Evolutionary conservation across 2,888 invertebrate species (phyloP), one percentile per base, ranked within the genome.

Genomic region (Rhynchonema sp.): DNA sequence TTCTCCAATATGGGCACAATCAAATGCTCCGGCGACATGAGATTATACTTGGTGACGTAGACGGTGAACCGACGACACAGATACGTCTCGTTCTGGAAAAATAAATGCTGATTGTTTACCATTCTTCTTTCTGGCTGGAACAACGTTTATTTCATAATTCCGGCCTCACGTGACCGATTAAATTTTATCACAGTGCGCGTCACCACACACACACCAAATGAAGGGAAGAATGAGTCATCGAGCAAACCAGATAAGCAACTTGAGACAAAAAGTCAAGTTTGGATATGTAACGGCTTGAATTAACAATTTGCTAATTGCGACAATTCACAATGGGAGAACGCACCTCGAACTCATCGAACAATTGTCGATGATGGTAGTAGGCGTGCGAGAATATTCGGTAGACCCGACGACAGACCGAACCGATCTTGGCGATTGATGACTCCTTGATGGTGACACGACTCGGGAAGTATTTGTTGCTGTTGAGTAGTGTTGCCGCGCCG

Each of bases 341-440:
- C 68, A 80, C 80, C 76, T 98, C 98, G 78, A 96, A 99, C 66
- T 90, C 87, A 78, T 98, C 94, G 79, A 96, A 98, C 74, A 96
- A 85, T 67, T 84, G 81, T 68, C 89, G 82, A 77, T 98, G 98
- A 77, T 99, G 98, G 76, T 90, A 99, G 77, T 91, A 98, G 38
- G 98, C 96, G 78, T 99, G 98, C 57, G 96, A 96, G 77, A 98
- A 99, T 75, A 98, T 98, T 79, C 98, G 83, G 76, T 98, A 98
- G 1, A 99, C 96, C 69, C 98, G 82, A 69, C 98, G 82, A 77
- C 98, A 98, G 17, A 98, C 96, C 54, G 96, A 96, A 58, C 96
- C 96, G 69, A 99, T 79, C 78, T 99, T 99, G 58, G 91, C 87
- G 65, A 98, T 91, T 38, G 96, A 96, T 22, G 96, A 90, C 74